Base-by-base conservation (phyloP, 2,113 vertebrate species). In the Camelus dromedarius region DNA sequence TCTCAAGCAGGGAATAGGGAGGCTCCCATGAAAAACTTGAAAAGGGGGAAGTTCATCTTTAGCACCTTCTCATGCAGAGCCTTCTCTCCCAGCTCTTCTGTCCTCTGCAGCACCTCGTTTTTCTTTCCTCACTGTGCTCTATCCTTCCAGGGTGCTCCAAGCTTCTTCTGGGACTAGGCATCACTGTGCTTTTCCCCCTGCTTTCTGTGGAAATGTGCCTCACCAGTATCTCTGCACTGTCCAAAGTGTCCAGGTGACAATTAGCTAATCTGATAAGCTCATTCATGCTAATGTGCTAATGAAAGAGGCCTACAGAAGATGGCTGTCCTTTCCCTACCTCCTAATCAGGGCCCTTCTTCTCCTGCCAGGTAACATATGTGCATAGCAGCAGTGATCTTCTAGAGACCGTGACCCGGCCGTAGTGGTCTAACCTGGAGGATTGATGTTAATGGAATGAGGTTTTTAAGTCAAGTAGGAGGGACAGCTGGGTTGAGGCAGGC, bases 251-350 rank as follows among this genome's bases (percentile, higher is more conserved):
- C 97, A 98, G 98, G 97, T 97, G 97, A 98, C 97, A 97, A 97
- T 97, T 97, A 98, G 96, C 95, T 97, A 98, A 97, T 97, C 97
- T 97, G 97, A 97, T 98, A 98, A 98, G 96, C 96, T 97, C 97
- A 97, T 97, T 97, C 97, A 97, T 93, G 97, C 96, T 97, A 98
- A 97, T 97, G 97, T 96, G 97, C 96, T 97, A 97, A 98, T 98
- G 98, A 97, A 97, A 97, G 97, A 97, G 96, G 89, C 76, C 97
- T 93, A 76, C 66, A 91, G 91, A 97, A 97, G 77, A 97, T 96
- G 95, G 91, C 95, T 97, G 95, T 96, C 97, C 95, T 96, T 96
- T 82, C 95, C 96, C 69, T 91, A 38, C 69, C 77, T 94, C 95
- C 97, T 95, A 75, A 96, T 93, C 97, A 85, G 91, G 76, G 66